These are phyloP conservation scores for Atractosteus spatula DNA, from an alignment of 2,113 vertebrate species.

Conservation along the genomic window DNA sequence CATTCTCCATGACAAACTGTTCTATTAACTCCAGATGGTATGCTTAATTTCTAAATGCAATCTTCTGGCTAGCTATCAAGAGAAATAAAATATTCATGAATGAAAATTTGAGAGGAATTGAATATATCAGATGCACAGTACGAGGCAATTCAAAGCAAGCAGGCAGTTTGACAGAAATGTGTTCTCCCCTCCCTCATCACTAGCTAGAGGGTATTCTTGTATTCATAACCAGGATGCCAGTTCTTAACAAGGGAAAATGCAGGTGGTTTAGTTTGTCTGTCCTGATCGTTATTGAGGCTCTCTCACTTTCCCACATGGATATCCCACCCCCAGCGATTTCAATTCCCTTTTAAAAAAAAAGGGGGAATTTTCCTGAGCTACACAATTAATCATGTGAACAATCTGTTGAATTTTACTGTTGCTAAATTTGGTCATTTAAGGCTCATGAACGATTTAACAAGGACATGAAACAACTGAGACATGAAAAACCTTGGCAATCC, in stretches of 20 bases:
- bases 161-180: neutral
- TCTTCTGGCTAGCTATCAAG: conserved; percentile 6
- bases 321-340: no score
- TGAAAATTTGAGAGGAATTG: conserved; percentile 5
- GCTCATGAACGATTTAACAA: neutral
- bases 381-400: no score
- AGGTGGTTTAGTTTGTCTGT: no score
- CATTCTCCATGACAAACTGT: conserved; percentile 1
- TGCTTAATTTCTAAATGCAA: conserved; percentile 1
- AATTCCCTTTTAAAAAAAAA: no score
- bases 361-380: no score
- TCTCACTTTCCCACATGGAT: no score
- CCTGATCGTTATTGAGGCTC: no score
- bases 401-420: no score
- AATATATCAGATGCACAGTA: neutral
- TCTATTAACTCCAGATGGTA: conserved; percentile 15
- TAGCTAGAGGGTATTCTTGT: neutral
- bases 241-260: no score
- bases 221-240: neutral
- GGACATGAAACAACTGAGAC: neutral
- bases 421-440: no score
- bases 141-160: neutral
- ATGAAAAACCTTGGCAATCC: no score
- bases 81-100: conserved; percentile 8
- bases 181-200: neutral